Evolutionary conservation across 2,113 vertebrate genomes (phyloP).

Genomic region (Pardalotus punctatus): DNA sequence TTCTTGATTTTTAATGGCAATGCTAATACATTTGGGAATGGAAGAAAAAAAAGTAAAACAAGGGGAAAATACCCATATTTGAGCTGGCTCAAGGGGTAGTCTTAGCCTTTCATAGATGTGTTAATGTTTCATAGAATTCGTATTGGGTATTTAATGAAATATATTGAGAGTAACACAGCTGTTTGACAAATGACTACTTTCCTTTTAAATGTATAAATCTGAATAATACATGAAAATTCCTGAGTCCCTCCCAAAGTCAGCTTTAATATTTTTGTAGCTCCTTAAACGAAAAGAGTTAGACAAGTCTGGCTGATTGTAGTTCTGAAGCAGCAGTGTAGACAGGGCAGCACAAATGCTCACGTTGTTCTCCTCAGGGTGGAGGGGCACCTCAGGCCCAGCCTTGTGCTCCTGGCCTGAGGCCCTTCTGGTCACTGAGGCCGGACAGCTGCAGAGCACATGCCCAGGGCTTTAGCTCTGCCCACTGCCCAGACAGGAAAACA

Average conservation of each 20-base stretch:
- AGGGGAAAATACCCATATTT: not conserved
- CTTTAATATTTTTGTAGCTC: not conserved
- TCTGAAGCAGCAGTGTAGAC: not conserved
- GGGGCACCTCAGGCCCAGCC: not conserved
- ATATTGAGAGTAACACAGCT: not conserved
- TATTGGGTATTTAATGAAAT: not conserved
- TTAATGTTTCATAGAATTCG: not conserved
- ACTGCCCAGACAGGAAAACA: not conserved
- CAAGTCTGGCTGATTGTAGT: not conserved
- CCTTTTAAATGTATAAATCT: not conserved
- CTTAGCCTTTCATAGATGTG: not conserved
- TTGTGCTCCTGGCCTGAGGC: not conserved
- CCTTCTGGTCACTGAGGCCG: not conserved
- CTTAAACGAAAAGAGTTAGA: not conserved
- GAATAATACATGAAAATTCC: not conserved
- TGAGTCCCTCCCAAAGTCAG: not conserved
- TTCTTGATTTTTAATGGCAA: not conserved
- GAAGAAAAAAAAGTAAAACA: not conserved
- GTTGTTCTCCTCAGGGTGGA: not conserved
- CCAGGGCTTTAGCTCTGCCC: not conserved
- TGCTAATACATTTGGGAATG: not conserved
- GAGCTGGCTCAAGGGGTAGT: not conserved
- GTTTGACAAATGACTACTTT: not conserved
- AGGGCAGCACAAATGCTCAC: not conserved
- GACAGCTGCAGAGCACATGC: not conserved